Evolutionary conservation across 2,888 invertebrate genomes (phyloP).

Genomic region (Phragmatobia fuliginosa): DNA sequence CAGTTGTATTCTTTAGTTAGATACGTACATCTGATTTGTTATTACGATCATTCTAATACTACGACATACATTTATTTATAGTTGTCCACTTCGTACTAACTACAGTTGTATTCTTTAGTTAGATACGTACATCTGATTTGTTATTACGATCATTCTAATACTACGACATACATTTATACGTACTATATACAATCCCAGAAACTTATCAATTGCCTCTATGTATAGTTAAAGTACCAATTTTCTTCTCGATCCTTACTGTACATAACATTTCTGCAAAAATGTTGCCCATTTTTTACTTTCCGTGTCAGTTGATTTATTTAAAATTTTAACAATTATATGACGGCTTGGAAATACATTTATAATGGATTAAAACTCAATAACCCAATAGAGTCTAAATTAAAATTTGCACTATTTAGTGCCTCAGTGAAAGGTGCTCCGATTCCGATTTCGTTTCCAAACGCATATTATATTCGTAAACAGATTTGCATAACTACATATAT

Average conservation of each 20-base stretch:
- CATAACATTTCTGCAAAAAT: background rate
- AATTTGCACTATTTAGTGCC: background rate
- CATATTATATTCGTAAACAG: background rate
- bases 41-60: background rate
- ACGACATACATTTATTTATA: background rate
- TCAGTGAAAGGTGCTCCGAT: background rate
- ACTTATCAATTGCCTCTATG: slow-evolving; percentile 9
- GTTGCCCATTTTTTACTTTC: background rate
- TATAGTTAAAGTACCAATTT: background rate
- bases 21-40: background rate
- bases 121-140: background rate
- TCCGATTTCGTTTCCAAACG: background rate
- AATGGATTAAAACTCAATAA: background rate
- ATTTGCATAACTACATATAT: background rate
- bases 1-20: background rate
- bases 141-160: background rate
- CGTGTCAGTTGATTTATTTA: background rate
- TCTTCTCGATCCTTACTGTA: background rate
- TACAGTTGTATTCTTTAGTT: background rate
- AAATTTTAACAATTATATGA: background rate
- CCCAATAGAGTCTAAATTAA: background rate
- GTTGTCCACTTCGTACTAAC: background rate
- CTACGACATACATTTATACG: background rate
- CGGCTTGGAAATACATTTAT: background rate
- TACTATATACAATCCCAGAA: slow-evolving; percentile 2